These are phyloP conservation scores for Lepilemur ruficaudatus DNA, from an alignment of 2,797 vertebrate genomes.

Conservation along the genomic window DNA sequence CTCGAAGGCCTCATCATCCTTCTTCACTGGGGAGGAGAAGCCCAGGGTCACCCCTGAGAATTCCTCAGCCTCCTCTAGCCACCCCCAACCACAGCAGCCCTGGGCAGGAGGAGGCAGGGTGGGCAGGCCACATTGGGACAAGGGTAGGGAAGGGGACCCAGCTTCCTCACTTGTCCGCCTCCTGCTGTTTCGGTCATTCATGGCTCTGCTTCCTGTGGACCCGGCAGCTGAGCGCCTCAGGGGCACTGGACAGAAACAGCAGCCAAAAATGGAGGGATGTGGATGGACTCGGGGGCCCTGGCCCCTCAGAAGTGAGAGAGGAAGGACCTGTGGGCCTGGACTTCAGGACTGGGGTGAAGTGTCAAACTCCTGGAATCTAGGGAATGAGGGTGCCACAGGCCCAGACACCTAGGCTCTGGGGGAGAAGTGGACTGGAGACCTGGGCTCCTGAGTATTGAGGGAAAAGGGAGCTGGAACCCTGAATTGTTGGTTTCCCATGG, in stretches of 20 bases:
- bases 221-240: conserved; percentile 47
- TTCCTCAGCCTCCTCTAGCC: fast-evolving
- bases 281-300: not conserved
- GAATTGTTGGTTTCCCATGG: not conserved
- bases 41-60: not conserved
- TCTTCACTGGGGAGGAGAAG: conserved; percentile 84
- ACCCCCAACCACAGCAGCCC: not conserved
- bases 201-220: conserved; percentile 3
- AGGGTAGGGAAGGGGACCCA: not conserved
- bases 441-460: not conserved
- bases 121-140: fast-evolving
- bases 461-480: not conserved
- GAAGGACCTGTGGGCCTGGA: not conserved
- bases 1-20: conserved; percentile 90
- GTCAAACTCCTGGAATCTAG: not conserved
- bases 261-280: not conserved
- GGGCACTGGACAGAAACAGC: conserved; percentile 55
- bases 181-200: conserved; percentile 66
- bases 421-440: not conserved
- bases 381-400: not conserved
- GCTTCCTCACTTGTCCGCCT: conserved; percentile 72
- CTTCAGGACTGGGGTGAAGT: not conserved
- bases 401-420: not conserved
- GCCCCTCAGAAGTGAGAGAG: not conserved
- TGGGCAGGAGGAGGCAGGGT: not conserved